Evolutionary conservation across 2,113 vertebrate species (phyloP).

Genomic region (Eretmochelys imbricata): DNA sequence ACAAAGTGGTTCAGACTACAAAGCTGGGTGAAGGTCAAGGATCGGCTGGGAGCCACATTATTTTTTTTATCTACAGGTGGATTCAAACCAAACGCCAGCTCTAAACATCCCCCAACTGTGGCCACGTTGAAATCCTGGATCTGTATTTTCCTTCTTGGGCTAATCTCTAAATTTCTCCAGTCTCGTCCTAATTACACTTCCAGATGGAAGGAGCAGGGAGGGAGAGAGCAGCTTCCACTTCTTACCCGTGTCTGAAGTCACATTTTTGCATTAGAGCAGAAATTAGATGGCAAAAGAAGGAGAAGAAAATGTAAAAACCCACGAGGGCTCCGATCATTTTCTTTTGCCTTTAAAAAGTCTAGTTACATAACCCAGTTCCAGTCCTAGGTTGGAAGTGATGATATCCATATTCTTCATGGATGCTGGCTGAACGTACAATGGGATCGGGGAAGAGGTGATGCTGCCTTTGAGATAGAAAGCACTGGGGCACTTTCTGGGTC

Average conservation of each 20-base stretch:
- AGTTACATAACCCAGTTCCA: not conserved
- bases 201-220: not conserved
- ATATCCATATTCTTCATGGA: not conserved
- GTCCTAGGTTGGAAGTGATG: not conserved
- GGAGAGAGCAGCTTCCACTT: conserved; percentile 13
- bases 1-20: not conserved
- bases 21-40: not conserved
- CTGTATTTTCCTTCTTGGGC: not conserved
- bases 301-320: not conserved
- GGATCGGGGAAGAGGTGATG: not conserved
- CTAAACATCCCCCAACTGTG: not conserved
- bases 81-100: fast-evolving
- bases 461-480: not conserved
- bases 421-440: not conserved
- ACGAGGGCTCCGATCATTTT: not conserved
- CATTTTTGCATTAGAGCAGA: not conserved
- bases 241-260: not conserved
- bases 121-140: not conserved
- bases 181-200: not conserved
- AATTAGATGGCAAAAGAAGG: not conserved
- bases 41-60: fast-evolving
- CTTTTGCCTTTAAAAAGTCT: not conserved
- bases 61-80: not conserved
- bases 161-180: not conserved
- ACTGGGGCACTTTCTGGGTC: not conserved